A percentile compares a stretch with the other conserved stretches of the same genome.
Evolutionary conservation across 2,888 invertebrate genomes (phyloP).

Genomic region (Brachylomia viminalis): DNA sequence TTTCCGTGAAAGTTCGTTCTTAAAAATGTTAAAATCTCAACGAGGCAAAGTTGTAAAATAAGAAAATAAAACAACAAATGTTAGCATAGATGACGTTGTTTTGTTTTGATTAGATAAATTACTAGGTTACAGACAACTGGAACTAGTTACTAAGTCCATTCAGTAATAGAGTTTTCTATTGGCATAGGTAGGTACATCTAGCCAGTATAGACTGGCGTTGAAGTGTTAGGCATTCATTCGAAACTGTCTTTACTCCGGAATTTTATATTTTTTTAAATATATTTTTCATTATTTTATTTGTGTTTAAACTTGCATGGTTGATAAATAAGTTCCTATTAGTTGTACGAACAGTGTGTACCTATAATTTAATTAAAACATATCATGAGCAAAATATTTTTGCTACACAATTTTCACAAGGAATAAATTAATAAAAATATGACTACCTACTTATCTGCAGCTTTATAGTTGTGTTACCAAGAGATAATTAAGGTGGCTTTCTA

Average conservation of each 20-base stretch:
- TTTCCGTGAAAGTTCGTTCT: neutral
- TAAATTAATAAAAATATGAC: neutral
- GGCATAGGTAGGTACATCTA: neutral
- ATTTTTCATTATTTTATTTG: too few relatives aligned
- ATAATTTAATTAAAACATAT: neutral
- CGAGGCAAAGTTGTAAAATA: neutral
- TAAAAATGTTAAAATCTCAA: neutral
- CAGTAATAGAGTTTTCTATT: constrained; percentile 5
- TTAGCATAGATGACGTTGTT: neutral
- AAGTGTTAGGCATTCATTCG: constrained; percentile 18
- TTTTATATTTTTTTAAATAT: too few relatives aligned
- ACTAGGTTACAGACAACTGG: constrained; percentile 17
- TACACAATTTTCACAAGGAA: constrained; percentile 7
- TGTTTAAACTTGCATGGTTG: neutral
- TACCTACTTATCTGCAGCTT: neutral
- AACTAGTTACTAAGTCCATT: constrained; percentile 10
- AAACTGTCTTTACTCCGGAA: neutral
- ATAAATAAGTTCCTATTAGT: too few relatives aligned
- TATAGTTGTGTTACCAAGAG: neutral
- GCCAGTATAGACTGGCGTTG: neutral
- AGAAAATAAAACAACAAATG: neutral
- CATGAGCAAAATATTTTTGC: neutral
- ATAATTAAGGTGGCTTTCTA: neutral
- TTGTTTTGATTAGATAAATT: constrained; percentile 24
- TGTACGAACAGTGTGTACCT: neutral